Evolutionary conservation across 2,888 invertebrate species (phyloP).

Genomic region (Nemotelus pantherinus): DNA sequence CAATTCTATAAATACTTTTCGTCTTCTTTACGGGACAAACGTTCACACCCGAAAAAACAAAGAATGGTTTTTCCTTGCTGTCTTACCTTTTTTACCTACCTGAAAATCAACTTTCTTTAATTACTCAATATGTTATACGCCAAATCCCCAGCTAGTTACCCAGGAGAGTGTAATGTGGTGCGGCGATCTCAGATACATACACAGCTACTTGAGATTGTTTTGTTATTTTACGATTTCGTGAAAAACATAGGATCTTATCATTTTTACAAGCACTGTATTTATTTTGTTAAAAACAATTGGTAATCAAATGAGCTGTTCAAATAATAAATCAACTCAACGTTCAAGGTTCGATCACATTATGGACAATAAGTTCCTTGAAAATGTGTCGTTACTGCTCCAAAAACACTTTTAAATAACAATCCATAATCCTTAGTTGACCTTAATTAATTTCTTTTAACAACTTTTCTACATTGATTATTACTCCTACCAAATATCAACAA

Average conservation of each 20-base stretch:
- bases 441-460: too few species aligned
- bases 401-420: too few species aligned
- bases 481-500: too few species aligned
- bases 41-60: not conserved
- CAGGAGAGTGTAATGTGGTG: slow-evolving; percentile 8
- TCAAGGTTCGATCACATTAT: too few species aligned
- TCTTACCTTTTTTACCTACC: slow-evolving; percentile 8
- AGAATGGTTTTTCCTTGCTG: not conserved
- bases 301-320: too few species aligned
- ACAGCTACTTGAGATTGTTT: not conserved
- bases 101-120: not conserved
- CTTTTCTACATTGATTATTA: too few species aligned
- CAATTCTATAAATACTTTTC: slow-evolving; percentile 6
- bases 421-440: too few species aligned
- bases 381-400: too few species aligned
- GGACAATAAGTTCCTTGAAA: too few species aligned
- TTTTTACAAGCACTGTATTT: not conserved
- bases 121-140: not conserved
- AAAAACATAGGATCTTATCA: slow-evolving; percentile 4
- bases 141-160: not conserved
- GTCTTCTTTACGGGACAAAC: not conserved
- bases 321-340: too few species aligned
- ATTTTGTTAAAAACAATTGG: too few species aligned
- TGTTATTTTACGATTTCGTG: not conserved
- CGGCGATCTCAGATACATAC: not conserved